Evolutionary conservation across 2,888 invertebrate species (phyloP), one percentile per base, ranked within the genome.

Genomic region (Furcula furcula): DNA sequence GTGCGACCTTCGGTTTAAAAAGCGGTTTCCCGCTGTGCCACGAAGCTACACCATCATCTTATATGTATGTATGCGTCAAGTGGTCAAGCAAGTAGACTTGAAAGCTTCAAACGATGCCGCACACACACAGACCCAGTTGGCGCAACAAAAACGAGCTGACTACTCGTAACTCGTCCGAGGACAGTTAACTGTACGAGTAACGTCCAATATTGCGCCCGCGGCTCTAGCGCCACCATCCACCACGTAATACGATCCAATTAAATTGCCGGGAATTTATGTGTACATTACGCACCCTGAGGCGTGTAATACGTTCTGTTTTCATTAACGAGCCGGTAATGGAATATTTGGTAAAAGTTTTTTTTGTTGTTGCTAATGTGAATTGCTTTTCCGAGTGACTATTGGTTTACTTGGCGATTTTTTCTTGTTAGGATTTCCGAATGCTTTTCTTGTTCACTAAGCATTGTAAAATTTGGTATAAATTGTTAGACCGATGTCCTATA

Each of bases 201-300:
- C 67, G 67, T 62, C 67, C 68, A 60, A 76, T 77, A 79, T 79
- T 76, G 72, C 65, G 67, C 67, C 65, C 69, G 65, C 70, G 69
- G 67, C 71, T 64, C 59, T 62, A 48, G 54, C 55, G 58, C 61
- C 56, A 69, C 78, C 73, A 75, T 74, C 68, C 69, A 68, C 76
- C 67, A 74, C 68, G 66, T 76, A 78, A 78, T 75, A 73, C 69
- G 65, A 71, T 74, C 76, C 76, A 78, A 83, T 83, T 83, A 82
- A 80, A 83, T 70, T 70, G 74, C 58, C 54, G 62, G 54, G 59
- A 77, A 77, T 81, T 80, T 79, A 81, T 75, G 68, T 57, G 47
- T 64, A 65, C 63, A 60, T 55, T 58, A 58, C 64, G 58, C 58
- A 55, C 59, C 61, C 53, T 63, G 50, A 65, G 64, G 67, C 65